Conservation (phyloP, 2,797 vertebrate species). For the Pipistrellus kuhlii region DNA sequence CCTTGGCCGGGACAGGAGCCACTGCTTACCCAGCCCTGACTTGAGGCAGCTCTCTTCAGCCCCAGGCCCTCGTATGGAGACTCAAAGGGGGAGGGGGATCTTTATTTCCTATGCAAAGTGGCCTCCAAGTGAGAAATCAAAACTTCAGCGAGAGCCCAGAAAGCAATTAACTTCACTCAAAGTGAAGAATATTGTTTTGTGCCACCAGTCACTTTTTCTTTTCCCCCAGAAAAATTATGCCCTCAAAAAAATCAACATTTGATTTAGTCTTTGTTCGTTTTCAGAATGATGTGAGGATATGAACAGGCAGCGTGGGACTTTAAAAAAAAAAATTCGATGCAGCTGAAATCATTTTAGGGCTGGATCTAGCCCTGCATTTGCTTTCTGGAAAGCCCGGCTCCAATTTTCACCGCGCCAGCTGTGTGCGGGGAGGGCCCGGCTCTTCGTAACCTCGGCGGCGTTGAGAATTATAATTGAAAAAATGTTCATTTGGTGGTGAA, state of each 20-base stretch:
- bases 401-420: conserved; percentile 64
- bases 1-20: background rate
- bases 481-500: conserved; percentile 54
- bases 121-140: conserved; percentile 75
- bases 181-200: conserved; percentile 80
- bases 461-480: conserved; percentile 70
- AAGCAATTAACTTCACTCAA: conserved; percentile 83
- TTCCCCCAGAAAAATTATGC: conserved; percentile 70
- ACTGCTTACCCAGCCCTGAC: background rate
- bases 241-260: conserved; percentile 82
- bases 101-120: conserved; percentile 74
- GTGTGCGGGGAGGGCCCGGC: background rate
- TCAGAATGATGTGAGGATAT: conserved; percentile 70
- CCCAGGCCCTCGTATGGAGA: background rate
- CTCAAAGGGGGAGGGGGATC: background rate
- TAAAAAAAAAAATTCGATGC: conserved; percentile 51
- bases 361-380: conserved; percentile 59
- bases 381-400: conserved; percentile 52
- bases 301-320: conserved; percentile 71
- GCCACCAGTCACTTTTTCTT: conserved; percentile 65
- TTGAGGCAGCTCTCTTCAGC: background rate
- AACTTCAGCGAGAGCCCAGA: conserved; percentile 70
- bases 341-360: conserved; percentile 77
- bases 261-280: conserved; percentile 81
- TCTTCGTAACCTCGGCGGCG: background rate